phyloP scores from a whole-genome alignment of 1,140 invertebrate species.

The Melipona quadrifasciata region DNA sequence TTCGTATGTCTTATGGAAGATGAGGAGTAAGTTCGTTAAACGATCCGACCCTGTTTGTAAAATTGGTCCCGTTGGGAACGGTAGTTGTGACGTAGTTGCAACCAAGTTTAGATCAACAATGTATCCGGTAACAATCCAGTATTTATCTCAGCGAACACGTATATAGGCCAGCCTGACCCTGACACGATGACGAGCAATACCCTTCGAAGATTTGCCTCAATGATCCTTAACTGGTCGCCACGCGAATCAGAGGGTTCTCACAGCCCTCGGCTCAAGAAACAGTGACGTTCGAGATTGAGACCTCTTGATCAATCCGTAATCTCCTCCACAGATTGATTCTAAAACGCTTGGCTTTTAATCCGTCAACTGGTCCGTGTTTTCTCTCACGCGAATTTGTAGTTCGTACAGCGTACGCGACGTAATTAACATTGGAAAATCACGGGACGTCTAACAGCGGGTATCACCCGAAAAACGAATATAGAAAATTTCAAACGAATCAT shows the following conservation, averaged over 20 bases:
- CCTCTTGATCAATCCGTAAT: not conserved
- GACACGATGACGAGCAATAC: constrained; percentile 26
- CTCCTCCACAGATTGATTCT: not conserved
- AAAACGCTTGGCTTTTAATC: not conserved
- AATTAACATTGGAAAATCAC: not conserved
- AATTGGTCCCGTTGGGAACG: constrained; percentile 31
- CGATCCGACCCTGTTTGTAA: constrained; percentile 33
- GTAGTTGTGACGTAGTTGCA: constrained; percentile 34
- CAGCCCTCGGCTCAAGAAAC: constrained; percentile 8
- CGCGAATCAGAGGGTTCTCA: constrained; percentile 33
- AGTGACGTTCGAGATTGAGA: not conserved
- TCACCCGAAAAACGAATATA: not conserved
- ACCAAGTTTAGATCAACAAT: constrained; percentile 48
- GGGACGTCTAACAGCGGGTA: not conserved
- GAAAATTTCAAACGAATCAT: not conserved
- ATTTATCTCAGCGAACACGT: constrained; percentile 42
- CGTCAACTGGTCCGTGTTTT: not conserved
- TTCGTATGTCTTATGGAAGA: not conserved
- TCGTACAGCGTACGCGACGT: not conserved
- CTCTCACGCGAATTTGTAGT: too few species aligned
- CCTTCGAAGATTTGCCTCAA: constrained; percentile 26
- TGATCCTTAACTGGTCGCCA: constrained; percentile 23
- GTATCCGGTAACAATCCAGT: constrained; percentile 57
- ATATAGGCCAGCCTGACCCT: constrained; percentile 52
- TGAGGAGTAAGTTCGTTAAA: not conserved